Base-by-base conservation (phyloP, 2,888 invertebrate species). In the Acrocera orbiculus region DNA sequence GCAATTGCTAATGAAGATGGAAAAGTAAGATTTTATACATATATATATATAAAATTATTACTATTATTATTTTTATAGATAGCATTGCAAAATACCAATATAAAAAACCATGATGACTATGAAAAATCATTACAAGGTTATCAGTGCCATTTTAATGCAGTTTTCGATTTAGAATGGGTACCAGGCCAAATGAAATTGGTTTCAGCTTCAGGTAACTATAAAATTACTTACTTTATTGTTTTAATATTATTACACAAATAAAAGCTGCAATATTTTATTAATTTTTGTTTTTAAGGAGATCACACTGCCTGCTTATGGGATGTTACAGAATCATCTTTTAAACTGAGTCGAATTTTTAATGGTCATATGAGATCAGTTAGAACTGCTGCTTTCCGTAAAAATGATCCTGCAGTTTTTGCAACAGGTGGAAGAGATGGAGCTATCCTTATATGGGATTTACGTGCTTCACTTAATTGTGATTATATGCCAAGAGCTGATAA, bases 1-100 rank as follows among this genome's bases (percentile, higher is more conserved):
- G 85, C 81, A 8, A 65, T 87, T 34, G 85, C 85, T 6, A 85
- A 86, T 53, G 87, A 89, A 62, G 82, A 83, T 62, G 89, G 87
- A 15, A 70, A 75, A 61, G 71, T 72, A 56, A 14, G 24, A 10
- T 9, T 17, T 20, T 22, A 1, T 8, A 9, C 19, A 33, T 10
- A 15, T 5, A 25, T 23, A 31, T 22, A 19, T 7, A 1, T 3
- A 14, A 26, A 4, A 26, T 5, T 20, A 20, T 19, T n/a, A 16
- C 27, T 19, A 24, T 33, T 11, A 33, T 15, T 16, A 40, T 41
- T 27, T 30, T 19, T 35, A 11, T 9, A 46, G 46, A 58, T 59
- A 25, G 59, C 59, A 3, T 42, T 61, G 13, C 63, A 72, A 63
- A 61, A 71, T 44, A 69, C 69, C 31, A 60, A 60, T 8, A 37